Evolutionary conservation across 2,797 vertebrate genomes (phyloP).

Genomic region (Megalops cyprinoides): DNA sequence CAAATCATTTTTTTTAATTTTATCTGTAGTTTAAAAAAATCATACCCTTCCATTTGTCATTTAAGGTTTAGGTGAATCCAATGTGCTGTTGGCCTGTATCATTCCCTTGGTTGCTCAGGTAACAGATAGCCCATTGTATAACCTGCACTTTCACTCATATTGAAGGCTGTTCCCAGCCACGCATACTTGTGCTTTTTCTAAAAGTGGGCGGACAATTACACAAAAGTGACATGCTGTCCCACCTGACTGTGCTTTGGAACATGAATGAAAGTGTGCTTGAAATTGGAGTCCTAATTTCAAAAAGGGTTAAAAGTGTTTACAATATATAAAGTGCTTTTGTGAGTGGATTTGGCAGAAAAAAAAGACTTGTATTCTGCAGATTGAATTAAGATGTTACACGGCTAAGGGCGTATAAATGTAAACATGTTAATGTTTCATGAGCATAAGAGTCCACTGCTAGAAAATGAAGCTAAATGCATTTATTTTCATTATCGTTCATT

Average conservation of each 20-base stretch:
- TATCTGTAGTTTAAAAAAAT: not conserved
- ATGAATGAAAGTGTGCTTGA: conserved; percentile 4
- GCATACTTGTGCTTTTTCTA: not conserved
- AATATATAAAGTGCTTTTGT: not conserved
- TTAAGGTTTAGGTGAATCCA: not conserved
- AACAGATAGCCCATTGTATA: not conserved
- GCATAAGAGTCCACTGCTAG: not conserved
- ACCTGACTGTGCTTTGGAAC: not conserved
- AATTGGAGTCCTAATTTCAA: not conserved
- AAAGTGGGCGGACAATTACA: conserved; percentile 6
- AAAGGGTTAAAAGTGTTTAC: not conserved
- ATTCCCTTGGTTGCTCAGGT: not conserved
- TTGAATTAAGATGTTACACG: not conserved
- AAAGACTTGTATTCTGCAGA: not conserved
- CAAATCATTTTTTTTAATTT: not conserved
- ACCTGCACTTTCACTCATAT: not conserved
- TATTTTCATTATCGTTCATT: conserved; percentile 11
- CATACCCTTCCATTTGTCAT: not conserved
- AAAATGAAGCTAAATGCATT: conserved; percentile 24
- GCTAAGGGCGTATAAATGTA: not conserved
- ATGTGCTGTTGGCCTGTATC: not conserved
- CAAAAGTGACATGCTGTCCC: not conserved
- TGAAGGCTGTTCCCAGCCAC: not conserved
- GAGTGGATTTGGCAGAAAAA: not conserved
- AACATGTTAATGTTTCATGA: conserved; percentile 28